phyloP scores from a whole-genome alignment of 2,888 invertebrate species.

The Cacoxenus indagator region DNA sequence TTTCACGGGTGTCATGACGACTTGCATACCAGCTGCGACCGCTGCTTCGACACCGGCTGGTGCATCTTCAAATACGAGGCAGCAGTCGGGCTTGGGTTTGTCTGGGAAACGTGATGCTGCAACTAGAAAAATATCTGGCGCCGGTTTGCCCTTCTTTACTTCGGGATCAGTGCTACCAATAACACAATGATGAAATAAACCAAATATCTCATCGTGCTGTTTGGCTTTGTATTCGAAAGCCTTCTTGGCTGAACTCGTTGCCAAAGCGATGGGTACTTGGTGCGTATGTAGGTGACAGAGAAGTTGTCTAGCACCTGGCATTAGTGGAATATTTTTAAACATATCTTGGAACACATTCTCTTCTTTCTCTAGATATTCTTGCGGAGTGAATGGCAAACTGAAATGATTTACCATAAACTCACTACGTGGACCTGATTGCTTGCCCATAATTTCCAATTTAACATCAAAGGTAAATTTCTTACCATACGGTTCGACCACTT shows the following conservation, averaged over 20 bases:
- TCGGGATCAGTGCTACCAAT: constrained; percentile 84
- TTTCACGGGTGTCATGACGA: constrained; percentile 82
- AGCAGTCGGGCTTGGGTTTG: constrained; percentile 77
- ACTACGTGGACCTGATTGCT: background rate
- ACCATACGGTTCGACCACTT: constrained; percentile 49
- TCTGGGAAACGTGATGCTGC: constrained; percentile 80
- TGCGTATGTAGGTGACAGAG: constrained; percentile 79
- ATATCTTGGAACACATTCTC: background rate
- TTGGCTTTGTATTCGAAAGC: constrained; percentile 78
- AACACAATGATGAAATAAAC: constrained; percentile 80
- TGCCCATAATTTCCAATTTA: background rate
- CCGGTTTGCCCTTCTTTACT: constrained; percentile 86
- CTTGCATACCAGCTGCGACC: constrained; percentile 84
- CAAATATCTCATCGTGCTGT: constrained; percentile 76
- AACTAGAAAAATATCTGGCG: constrained; percentile 86
- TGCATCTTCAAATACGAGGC: constrained; percentile 91
- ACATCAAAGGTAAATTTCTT: background rate
- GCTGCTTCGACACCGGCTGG: constrained; percentile 85
- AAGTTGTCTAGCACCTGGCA: constrained; percentile 78
- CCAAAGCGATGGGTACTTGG: constrained; percentile 84
- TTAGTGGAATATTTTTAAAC: background rate
- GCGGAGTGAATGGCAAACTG: background rate
- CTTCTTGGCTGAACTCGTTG: constrained; percentile 82
- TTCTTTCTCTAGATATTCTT: background rate
- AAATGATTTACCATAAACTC: background rate